These are phyloP conservation scores for Teinopalpus imperialis DNA, from an alignment of 2,888 invertebrate species.

Conservation along the genomic window DNA sequence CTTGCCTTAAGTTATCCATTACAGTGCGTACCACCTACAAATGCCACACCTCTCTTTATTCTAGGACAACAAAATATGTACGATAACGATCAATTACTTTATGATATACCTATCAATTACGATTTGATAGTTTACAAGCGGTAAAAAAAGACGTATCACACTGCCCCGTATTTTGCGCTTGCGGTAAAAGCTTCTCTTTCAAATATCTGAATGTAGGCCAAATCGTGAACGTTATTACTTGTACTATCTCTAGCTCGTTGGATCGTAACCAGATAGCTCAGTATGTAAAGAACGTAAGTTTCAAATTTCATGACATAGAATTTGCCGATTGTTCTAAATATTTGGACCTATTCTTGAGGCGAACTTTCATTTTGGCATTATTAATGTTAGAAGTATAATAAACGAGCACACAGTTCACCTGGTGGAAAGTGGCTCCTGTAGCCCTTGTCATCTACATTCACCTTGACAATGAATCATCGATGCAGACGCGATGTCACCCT, in stretches of 20 bases:
- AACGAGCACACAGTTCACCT: too few species aligned
- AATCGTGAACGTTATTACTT: slow-evolving; percentile 54
- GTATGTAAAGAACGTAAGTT: slow-evolving; percentile 25
- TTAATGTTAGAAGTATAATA: too few species aligned
- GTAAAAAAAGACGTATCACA: slow-evolving; percentile 52
- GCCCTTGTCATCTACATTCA: too few species aligned
- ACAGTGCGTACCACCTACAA: slow-evolving; percentile 11
- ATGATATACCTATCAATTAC: slow-evolving; percentile 54
- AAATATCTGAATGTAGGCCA: slow-evolving; percentile 54
- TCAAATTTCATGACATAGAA: slow-evolving; percentile 23
- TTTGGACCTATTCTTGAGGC: too few species aligned
- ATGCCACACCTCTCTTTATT: slow-evolving; percentile 57
- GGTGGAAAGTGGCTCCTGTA: too few species aligned
- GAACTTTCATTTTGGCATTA: too few species aligned
- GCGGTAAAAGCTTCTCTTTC: slow-evolving; percentile 59
- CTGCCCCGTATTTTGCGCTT: slow-evolving; percentile 47
- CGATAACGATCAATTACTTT: slow-evolving; percentile 51
- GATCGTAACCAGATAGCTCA: slow-evolving; percentile 39
- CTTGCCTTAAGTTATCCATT: slow-evolving; percentile 10
- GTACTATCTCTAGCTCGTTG: slow-evolving; percentile 50
- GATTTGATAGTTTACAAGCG: slow-evolving; percentile 54
- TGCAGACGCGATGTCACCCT: too few species aligned
- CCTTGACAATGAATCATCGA: too few species aligned
- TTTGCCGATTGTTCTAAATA: slow-evolving; percentile 21
- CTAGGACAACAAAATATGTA: slow-evolving; percentile 55